These are phyloP conservation scores for Agrypnia vestita DNA, from an alignment of 1,140 invertebrate genomes.

Conservation along the genomic window DNA sequence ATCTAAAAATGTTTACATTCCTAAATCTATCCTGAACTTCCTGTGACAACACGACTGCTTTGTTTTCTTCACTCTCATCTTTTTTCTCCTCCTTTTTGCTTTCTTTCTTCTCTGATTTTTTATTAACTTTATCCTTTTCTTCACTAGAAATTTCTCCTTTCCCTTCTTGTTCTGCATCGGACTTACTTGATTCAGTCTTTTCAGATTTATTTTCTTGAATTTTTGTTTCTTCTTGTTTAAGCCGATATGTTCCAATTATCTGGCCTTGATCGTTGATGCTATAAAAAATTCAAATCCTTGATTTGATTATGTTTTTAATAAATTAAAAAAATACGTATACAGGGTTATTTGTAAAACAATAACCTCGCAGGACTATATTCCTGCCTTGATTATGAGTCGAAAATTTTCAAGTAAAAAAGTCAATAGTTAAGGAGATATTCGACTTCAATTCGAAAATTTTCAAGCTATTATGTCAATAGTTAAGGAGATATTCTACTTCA, in stretches of 20 bases:
- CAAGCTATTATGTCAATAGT: too few relatives aligned
- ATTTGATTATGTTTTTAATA: not conserved
- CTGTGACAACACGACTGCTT: conserved; percentile 2
- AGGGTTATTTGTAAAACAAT: too few relatives aligned
- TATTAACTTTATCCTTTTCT: not conserved
- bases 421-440: too few relatives aligned
- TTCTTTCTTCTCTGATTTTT: conserved; percentile 22
- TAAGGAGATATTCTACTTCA: too few relatives aligned
- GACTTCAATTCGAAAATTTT: too few relatives aligned
- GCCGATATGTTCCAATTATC: conserved; percentile 52
- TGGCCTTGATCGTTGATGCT: conserved; percentile 43
- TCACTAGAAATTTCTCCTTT: conserved; percentile 15
- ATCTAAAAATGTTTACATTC: conserved; percentile 57
- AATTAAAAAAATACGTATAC: too few relatives aligned
- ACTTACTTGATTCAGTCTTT: not conserved
- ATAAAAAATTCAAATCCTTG: conserved; percentile 7
- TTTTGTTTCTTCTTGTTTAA: conserved; percentile 25
- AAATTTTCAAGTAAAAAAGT: too few relatives aligned
- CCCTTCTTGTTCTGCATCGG: not conserved
- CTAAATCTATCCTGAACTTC: conserved; percentile 51
- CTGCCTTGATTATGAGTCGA: too few relatives aligned
- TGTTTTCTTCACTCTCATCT: conserved; percentile 1
- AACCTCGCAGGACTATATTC: too few relatives aligned
- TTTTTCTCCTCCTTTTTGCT: conserved; percentile 41
- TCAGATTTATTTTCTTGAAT: conserved; percentile 4